phyloP scores from a whole-genome alignment of 2,797 vertebrate genomes.

The Sorex maritimensis region DNA sequence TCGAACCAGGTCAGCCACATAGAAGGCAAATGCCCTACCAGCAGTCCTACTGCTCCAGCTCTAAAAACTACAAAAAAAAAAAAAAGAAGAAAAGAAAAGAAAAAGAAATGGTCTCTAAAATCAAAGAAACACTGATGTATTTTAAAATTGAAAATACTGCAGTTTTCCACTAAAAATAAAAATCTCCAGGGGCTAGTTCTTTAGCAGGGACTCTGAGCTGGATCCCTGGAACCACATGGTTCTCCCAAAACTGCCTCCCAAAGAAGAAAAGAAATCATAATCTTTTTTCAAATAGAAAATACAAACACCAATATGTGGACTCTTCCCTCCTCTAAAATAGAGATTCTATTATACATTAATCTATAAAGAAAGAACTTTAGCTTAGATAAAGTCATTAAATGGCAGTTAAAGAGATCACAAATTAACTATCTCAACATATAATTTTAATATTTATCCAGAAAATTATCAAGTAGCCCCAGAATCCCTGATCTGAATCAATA shows the following conservation, averaged over 20 bases:
- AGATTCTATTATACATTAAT: neutral
- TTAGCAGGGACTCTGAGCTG: too few relatives aligned
- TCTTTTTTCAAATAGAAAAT: conserved; percentile 50
- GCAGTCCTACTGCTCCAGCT: too few relatives aligned
- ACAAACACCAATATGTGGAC: conserved; percentile 50
- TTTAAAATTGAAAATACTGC: conserved; percentile 2
- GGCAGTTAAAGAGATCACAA: neutral
- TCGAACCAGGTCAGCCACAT: too few relatives aligned
- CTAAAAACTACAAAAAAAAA: too few relatives aligned
- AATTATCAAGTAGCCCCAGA: conserved; percentile 23
- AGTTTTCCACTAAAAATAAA: conserved; percentile 52
- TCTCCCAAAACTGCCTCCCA: too few relatives aligned
- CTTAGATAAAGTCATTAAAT: conserved; percentile 24
- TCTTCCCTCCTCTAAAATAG: conserved; percentile 42
- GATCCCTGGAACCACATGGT: too few relatives aligned
- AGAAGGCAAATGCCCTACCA: too few relatives aligned
- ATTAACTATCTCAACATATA: neutral
- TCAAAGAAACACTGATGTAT: conserved; percentile 1
- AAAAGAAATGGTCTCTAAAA: too few relatives aligned
- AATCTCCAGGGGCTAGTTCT: neutral
- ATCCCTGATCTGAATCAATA: conserved; percentile 15
- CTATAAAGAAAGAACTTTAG: neutral
- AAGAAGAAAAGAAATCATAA: too few relatives aligned
- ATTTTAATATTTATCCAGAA: conserved; percentile 42
- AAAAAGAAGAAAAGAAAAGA: too few relatives aligned